Conservation (phyloP, 1,140 invertebrate species). For the Octopus bimaculoides region DNA sequence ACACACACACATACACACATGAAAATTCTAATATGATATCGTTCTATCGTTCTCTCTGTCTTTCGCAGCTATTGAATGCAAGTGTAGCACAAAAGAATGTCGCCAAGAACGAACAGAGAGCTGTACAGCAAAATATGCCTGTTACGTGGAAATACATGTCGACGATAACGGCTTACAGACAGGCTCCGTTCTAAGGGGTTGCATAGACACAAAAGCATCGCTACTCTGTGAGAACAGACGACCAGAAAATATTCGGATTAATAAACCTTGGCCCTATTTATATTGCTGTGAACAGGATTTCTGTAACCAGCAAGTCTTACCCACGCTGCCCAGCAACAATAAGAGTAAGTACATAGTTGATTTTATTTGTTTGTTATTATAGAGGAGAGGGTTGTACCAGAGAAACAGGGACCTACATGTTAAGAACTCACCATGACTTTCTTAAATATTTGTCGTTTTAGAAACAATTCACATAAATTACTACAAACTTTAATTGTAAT, state of each 20-base stretch:
- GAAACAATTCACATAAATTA: no score
- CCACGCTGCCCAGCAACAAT: background rate
- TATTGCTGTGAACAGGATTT: constrained; percentile 43
- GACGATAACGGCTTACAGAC: background rate
- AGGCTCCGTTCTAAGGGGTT: constrained; percentile 36
- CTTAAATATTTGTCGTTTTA: no score
- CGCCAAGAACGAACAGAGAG: constrained; percentile 24
- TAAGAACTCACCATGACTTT: no score
- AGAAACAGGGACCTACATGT: no score
- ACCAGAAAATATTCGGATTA: constrained; percentile 29
- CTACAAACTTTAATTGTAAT: no score
- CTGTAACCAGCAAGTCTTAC: constrained; percentile 37
- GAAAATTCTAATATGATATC: no score
- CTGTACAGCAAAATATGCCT: constrained; percentile 36
- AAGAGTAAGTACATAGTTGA: background rate
- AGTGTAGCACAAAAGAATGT: constrained; percentile 44
- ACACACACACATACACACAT: no score
- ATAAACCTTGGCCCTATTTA: constrained; percentile 36
- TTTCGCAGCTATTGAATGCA: constrained; percentile 35
- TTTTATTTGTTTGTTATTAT: no score
- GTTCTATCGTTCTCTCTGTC: constrained; percentile 17
- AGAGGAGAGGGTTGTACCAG: no score
- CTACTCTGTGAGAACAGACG: constrained; percentile 47
- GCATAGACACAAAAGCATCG: constrained; percentile 36
- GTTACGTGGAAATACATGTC: constrained; percentile 39